A percentile compares a stretch with the other conserved stretches of the same genome.
Conservation (phyloP, 2,888 invertebrate species). For the Drosophila putrida region DNA sequence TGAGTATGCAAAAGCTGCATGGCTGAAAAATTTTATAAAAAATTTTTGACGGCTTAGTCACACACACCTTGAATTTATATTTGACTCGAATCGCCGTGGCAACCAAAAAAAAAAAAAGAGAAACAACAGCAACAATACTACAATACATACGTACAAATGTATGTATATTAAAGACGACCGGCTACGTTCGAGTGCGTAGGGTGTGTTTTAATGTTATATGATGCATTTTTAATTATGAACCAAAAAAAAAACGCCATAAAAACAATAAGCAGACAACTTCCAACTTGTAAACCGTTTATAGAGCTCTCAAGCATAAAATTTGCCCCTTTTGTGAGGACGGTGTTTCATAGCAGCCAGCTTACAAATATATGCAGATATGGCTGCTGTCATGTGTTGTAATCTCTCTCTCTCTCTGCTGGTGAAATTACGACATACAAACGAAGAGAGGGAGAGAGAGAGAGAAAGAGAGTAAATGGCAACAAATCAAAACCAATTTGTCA, state of each 20-base stretch:
- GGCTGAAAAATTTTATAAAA: conserved; percentile 55
- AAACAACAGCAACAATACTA: conserved; percentile 10
- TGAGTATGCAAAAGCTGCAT: conserved; percentile 70
- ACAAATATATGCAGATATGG: conserved; percentile 1
- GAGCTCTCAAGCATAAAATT: conserved; percentile 73
- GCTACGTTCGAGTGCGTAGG: conserved; percentile 65
- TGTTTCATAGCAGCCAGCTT: conserved; percentile 51
- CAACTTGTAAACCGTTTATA: conserved; percentile 45
- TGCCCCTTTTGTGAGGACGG: conserved; percentile 24
- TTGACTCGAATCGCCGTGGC: conserved; percentile 66
- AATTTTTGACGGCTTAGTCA: conserved; percentile 75
- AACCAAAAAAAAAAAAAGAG: conserved; percentile 56
- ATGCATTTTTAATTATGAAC: conserved; percentile 77
- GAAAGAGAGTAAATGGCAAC: conserved; percentile 25
- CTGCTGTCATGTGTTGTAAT: conserved; percentile 30
- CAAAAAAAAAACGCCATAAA: conserved; percentile 59
- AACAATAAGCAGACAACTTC: conserved; percentile 44
- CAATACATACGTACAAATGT: too few relatives aligned
- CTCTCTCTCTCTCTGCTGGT: conserved; percentile 1
- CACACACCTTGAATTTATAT: conserved; percentile 76
- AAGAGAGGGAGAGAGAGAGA: conserved; percentile 4
- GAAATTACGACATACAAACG: conserved; percentile 62
- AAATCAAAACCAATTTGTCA: conserved; percentile 80
- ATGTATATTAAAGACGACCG: conserved; percentile 26
- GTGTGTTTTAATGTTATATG: conserved; percentile 64